These are phyloP conservation scores for Onthophagus taurus DNA, from an alignment of 1,140 invertebrate genomes.

Conservation along the genomic window DNA sequence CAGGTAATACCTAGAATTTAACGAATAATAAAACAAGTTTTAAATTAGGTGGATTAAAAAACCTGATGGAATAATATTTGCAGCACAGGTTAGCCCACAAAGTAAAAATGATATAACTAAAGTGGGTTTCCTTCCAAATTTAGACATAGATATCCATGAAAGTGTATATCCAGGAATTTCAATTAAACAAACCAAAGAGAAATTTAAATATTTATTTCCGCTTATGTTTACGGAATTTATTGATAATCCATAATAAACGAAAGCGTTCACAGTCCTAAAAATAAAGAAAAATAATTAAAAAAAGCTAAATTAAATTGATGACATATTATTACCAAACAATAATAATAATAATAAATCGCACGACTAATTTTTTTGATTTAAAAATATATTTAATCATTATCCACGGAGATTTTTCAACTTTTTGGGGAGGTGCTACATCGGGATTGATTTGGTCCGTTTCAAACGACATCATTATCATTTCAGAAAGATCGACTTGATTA, in stretches of 20 bases:
- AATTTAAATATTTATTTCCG: conserved; percentile 54
- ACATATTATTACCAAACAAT: conserved; percentile 43
- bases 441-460: too few relatives aligned
- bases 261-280: conserved; percentile 56
- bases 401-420: too few relatives aligned
- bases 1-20: conserved; percentile 40
- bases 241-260: conserved; percentile 64
- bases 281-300: conserved; percentile 23
- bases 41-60: too few relatives aligned
- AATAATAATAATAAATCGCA: conserved; percentile 40
- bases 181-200: conserved; percentile 46
- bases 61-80: conserved; percentile 36
- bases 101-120: conserved; percentile 44
- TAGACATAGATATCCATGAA: conserved; percentile 43
- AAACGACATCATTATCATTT: too few relatives aligned
- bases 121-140: conserved; percentile 44
- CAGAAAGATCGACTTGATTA: conserved; percentile 45
- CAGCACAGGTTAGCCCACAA: conserved; percentile 46
- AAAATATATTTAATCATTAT: conserved; percentile 40
- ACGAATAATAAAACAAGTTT: conserved; percentile 8
- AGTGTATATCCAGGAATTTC: conserved; percentile 52
- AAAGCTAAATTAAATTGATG: conserved; percentile 1
- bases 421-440: too few relatives aligned
- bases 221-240: conserved; percentile 56
- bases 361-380: conserved; percentile 38